A percentile compares a stretch with the other conserved stretches of the same genome.
Conservation (phyloP, 2,888 invertebrate species). For the Erebia epiphron region DNA sequence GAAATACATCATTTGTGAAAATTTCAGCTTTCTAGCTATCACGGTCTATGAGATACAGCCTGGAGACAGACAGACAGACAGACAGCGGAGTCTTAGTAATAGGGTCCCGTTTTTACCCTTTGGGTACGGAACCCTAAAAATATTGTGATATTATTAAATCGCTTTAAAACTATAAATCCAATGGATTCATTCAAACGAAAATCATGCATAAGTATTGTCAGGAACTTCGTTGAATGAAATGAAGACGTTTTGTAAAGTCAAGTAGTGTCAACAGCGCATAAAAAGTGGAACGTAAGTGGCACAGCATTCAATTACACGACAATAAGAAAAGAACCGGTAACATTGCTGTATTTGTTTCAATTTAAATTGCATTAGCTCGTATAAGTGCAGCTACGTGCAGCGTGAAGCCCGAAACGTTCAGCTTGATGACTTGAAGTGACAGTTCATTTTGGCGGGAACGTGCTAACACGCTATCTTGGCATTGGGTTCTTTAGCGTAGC, state of each 20-base stretch:
- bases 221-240: slow-evolving; percentile 49
- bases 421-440: slow-evolving; percentile 59
- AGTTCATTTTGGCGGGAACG: slow-evolving; percentile 60
- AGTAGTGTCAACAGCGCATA: slow-evolving; percentile 54
- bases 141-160: no score
- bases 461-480: slow-evolving; percentile 20
- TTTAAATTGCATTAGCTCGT: slow-evolving; percentile 48
- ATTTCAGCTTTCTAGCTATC: no score
- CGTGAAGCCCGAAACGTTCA: slow-evolving; percentile 40
- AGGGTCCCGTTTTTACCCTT: no score
- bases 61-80: no score
- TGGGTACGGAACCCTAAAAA: no score
- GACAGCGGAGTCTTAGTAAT: no score
- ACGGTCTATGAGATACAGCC: no score
- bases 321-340: slow-evolving; percentile 46
- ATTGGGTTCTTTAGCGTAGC: slow-evolving; percentile 21
- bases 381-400: slow-evolving; percentile 47
- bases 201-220: neutral
- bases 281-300: slow-evolving; percentile 51
- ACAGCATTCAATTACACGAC: slow-evolving; percentile 38
- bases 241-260: slow-evolving; percentile 50
- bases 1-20: no score
- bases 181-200: neutral
- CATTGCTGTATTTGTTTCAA: slow-evolving; percentile 51
- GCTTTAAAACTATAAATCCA: neutral